These are phyloP conservation scores for Toxotes chatareus DNA, from an alignment of 2,113 vertebrate species.

Conservation along the genomic window DNA sequence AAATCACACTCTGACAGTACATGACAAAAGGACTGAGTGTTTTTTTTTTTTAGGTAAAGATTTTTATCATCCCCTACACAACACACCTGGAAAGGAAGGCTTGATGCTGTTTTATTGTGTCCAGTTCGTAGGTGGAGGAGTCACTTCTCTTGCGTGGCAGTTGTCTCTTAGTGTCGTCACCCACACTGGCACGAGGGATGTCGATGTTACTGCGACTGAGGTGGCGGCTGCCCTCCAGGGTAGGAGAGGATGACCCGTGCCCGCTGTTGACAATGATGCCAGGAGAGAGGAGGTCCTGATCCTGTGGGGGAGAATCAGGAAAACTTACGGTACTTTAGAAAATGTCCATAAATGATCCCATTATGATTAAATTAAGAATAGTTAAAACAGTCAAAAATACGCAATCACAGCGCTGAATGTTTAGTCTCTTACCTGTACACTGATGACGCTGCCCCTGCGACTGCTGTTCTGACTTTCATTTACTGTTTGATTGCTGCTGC, in stretches of 20 bases:
- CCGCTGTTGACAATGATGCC: conserved; percentile 88
- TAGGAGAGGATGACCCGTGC: conserved; percentile 85
- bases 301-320: conserved; percentile 76
- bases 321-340: neutral
- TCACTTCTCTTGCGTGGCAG: conserved; percentile 93
- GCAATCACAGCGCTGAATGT: neutral
- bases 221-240: conserved; percentile 91
- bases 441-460: conserved; percentile 90
- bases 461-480: conserved; percentile 96
- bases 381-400: neutral
- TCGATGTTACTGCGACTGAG: conserved; percentile 96
- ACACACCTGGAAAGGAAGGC: conserved; percentile 94
- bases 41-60: neutral
- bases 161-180: conserved; percentile 90
- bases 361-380: neutral
- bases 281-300: conserved; percentile 93
- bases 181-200: conserved; percentile 86
- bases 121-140: conserved; percentile 94
- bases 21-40: neutral
- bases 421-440: conserved; percentile 87
- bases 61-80: neutral
- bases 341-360: neutral
- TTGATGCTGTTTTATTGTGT: conserved; percentile 95
- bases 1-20: conserved; percentile 16
- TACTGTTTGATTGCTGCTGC: conserved; percentile 90